These are phyloP conservation scores for Mongoloraphidia duomilia DNA, from an alignment of 2,888 invertebrate genomes.

Conservation along the genomic window DNA sequence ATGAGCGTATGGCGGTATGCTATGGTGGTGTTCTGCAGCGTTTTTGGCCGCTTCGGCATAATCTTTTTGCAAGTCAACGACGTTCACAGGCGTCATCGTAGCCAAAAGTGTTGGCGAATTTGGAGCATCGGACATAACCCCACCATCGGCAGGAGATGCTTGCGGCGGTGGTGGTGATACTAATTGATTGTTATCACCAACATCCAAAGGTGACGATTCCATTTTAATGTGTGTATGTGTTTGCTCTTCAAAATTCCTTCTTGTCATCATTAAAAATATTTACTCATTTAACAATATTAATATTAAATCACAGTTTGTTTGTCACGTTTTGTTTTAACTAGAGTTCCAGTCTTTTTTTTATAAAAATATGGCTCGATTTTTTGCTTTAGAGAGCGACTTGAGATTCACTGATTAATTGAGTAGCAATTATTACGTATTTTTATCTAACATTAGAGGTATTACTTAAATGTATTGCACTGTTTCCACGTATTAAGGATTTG, in stretches of 20 bases:
- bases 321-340: conserved; percentile 3
- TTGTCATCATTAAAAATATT: conserved; percentile 24
- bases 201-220: conserved; percentile 14
- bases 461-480: too few species aligned
- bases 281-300: conserved; percentile 28
- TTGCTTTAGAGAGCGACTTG: too few species aligned
- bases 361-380: too few species aligned
- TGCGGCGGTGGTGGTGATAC: conserved; percentile 32
- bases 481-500: too few species aligned
- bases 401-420: too few species aligned
- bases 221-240: conserved; percentile 21
- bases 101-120: conserved; percentile 63
- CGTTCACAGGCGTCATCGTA: conserved; percentile 79
- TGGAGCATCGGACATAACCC: conserved; percentile 35
- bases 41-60: conserved; percentile 45
- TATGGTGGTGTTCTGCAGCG: conserved; percentile 41
- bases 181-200: conserved; percentile 28
- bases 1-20: conserved; percentile 35
- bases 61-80: conserved; percentile 53
- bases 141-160: conserved; percentile 33
- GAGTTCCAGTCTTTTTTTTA: too few species aligned
- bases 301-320: conserved; percentile 19
- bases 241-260: conserved; percentile 26
- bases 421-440: too few species aligned
- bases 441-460: too few species aligned